Conservation (phyloP, 1,140 invertebrate species). For the Euwallacea fornicatus region DNA sequence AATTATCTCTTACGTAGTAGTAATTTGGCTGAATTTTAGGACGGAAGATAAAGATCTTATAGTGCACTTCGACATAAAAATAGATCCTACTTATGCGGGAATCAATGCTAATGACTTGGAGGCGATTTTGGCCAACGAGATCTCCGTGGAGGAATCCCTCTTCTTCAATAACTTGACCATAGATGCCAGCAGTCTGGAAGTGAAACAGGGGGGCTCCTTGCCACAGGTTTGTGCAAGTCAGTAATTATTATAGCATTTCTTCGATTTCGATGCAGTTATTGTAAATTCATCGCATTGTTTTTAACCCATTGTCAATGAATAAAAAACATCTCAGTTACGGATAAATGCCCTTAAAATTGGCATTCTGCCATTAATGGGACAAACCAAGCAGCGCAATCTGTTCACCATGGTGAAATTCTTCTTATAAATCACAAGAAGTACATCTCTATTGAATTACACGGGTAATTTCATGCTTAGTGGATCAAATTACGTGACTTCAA, state of each 20-base stretch:
- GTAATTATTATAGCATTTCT: neutral
- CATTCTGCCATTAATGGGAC: too few relatives aligned
- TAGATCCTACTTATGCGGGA: constrained; percentile 63
- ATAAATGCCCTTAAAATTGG: too few relatives aligned
- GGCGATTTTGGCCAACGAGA: constrained; percentile 59
- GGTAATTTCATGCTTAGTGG: too few relatives aligned
- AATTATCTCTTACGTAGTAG: neutral
- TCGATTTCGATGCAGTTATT: neutral
- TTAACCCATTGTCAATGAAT: too few relatives aligned
- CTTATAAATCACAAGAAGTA: too few relatives aligned
- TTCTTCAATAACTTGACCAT: constrained; percentile 67
- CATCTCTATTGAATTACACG: too few relatives aligned
- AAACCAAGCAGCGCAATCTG: too few relatives aligned
- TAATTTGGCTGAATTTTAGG: constrained; percentile 50
- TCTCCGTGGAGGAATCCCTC: constrained; percentile 56
- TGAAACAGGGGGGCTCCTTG: constrained; percentile 63
- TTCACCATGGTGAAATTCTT: too few relatives aligned
- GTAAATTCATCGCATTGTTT: too few relatives aligned
- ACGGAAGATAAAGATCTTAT: constrained; percentile 66
- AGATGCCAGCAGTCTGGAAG: constrained; percentile 66
- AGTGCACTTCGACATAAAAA: constrained; percentile 72
- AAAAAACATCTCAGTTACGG: too few relatives aligned
- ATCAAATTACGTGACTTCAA: too few relatives aligned
- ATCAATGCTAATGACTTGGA: constrained; percentile 58
- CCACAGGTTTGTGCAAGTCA: constrained; percentile 51